A percentile compares a stretch with the other conserved stretches of the same genome.
These are phyloP conservation scores for Drosophila saltans DNA, from an alignment of 1,140 invertebrate genomes.

Conservation along the genomic window DNA sequence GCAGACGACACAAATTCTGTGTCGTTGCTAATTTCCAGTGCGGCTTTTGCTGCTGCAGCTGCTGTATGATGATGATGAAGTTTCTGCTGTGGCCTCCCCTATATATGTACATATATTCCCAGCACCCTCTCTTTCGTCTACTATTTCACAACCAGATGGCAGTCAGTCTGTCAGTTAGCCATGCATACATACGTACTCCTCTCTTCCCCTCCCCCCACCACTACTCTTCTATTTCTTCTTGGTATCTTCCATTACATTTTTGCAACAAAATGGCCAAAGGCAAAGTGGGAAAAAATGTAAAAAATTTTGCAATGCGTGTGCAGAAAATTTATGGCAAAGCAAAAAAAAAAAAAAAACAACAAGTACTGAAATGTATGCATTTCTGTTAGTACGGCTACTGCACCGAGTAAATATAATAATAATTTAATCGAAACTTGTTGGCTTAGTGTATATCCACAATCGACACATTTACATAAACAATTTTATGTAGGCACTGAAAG, in stretches of 20 bases:
- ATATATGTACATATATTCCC: background rate
- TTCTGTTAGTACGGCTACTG: background rate
- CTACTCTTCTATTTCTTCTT: constrained; percentile 1
- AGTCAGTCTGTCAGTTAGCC: constrained; percentile 5
- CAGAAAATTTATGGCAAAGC: constrained; percentile 26
- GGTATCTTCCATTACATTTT: constrained; percentile 12
- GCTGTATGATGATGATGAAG: constrained; percentile 41
- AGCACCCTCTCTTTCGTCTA: background rate
- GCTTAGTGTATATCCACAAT: background rate
- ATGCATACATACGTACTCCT: background rate
- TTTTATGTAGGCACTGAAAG: background rate
- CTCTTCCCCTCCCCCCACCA: background rate
- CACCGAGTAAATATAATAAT: background rate
- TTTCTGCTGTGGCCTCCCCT: constrained; percentile 24
- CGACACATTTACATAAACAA: background rate
- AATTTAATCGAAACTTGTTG: constrained; percentile 5
- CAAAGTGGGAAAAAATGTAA: constrained; percentile 12
- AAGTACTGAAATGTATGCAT: constrained; percentile 10
- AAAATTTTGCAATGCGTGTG: constrained; percentile 24
- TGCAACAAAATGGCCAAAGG: constrained; percentile 16
- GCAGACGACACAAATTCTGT: constrained; percentile 25
- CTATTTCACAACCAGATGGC: constrained; percentile 27
- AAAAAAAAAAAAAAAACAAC: no score
- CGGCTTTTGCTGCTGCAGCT: constrained; percentile 17
- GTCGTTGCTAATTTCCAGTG: constrained; percentile 67